phyloP scores from a whole-genome alignment of 2,888 invertebrate genomes.

The Napeogenes inachia region DNA sequence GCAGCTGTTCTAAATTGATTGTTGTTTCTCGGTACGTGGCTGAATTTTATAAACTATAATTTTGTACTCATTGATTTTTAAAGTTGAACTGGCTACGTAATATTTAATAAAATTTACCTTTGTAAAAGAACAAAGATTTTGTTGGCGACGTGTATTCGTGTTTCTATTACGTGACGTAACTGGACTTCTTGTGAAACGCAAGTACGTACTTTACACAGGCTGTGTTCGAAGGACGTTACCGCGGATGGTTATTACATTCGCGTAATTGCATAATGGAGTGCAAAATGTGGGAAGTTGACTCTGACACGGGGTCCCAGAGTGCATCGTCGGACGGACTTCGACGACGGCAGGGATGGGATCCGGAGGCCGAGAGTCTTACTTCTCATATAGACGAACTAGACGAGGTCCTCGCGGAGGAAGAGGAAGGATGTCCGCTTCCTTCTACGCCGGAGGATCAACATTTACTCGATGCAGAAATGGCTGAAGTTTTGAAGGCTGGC shows the following conservation, averaged over 20 bases:
- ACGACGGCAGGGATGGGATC: constrained; percentile 73
- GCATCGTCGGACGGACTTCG: constrained; percentile 71
- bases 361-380: constrained; percentile 67
- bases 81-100: constrained; percentile 16
- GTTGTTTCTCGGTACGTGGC: constrained; percentile 32
- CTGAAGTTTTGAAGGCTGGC: constrained; percentile 90
- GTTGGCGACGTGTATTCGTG: constrained; percentile 40
- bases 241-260: constrained; percentile 52
- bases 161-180: constrained; percentile 66
- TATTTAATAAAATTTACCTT: constrained; percentile 15
- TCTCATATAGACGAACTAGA: constrained; percentile 74
- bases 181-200: constrained; percentile 48
- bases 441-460: constrained; percentile 92
- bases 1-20: constrained; percentile 43
- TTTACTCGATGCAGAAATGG: constrained; percentile 90
- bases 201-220: constrained; percentile 47
- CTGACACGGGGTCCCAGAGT: constrained; percentile 64
- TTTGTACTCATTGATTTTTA: constrained; percentile 21
- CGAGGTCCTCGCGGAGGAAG: constrained; percentile 84
- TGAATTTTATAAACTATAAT: constrained; percentile 27
- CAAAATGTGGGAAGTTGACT: constrained; percentile 72
- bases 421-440: constrained; percentile 89
- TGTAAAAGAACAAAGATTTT: constrained; percentile 35
- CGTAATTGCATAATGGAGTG: constrained; percentile 44
- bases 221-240: constrained; percentile 53